phyloP scores from a whole-genome alignment of 2,888 invertebrate genomes.

The Leptinotarsa peninsularis region DNA sequence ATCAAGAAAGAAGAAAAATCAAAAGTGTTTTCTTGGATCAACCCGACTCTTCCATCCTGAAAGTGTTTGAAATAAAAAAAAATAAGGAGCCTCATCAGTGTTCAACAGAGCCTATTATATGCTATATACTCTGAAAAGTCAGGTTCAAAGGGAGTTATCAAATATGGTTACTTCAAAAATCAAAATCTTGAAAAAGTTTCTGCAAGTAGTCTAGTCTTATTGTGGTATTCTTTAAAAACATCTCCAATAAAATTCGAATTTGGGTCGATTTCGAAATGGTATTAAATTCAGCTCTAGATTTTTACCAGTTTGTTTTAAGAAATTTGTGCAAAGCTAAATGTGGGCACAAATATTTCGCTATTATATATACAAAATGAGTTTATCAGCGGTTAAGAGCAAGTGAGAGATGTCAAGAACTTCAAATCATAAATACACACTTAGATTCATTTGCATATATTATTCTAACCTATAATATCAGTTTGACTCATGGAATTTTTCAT shows the following conservation, averaged over 20 bases:
- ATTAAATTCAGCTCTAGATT: slow-evolving; percentile 47
- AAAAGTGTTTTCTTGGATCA: slow-evolving; percentile 12
- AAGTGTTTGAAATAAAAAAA: slow-evolving; percentile 15
- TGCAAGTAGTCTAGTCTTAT: slow-evolving; percentile 55
- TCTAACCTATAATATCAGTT: slow-evolving; percentile 14
- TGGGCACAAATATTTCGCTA: neutral
- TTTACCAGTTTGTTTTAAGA: slow-evolving; percentile 56
- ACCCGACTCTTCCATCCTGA: slow-evolving; percentile 12
- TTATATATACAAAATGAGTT: neutral
- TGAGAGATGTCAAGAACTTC: neutral
- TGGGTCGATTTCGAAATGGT: slow-evolving; percentile 53
- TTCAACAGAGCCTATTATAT: slow-evolving; percentile 43
- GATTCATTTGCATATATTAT: neutral
- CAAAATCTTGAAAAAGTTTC: slow-evolving; percentile 47
- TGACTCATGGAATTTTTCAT: slow-evolving; percentile 21
- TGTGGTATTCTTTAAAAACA: slow-evolving; percentile 54
- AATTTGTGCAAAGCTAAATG: slow-evolving; percentile 47
- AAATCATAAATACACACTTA: neutral
- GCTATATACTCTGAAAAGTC: slow-evolving; percentile 43
- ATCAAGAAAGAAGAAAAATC: neutral
- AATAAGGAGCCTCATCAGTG: slow-evolving; percentile 20
- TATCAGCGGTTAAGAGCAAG: neutral
- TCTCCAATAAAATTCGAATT: slow-evolving; percentile 46
- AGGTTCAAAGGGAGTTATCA: slow-evolving; percentile 48
- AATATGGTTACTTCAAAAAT: slow-evolving; percentile 22